Percentiles rank a stretch among this genome's conserved stretches.
phyloP scores from a whole-genome alignment of 2,113 vertebrate species.

The Hippolais icterina region DNA sequence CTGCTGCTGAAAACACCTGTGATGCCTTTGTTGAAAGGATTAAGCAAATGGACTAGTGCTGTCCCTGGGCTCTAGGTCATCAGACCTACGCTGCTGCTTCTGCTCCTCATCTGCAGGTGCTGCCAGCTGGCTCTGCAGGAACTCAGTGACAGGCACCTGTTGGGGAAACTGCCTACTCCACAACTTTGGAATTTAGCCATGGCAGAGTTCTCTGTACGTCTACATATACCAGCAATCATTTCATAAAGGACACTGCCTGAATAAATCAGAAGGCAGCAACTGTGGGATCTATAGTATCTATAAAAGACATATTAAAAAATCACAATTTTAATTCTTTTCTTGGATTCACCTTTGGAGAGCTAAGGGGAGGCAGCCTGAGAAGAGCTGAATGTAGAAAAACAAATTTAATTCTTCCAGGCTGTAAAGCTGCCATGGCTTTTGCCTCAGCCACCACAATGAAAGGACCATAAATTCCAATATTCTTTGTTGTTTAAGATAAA shows the following conservation, averaged over 20 bases:
- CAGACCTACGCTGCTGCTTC: not conserved
- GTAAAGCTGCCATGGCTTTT: not conserved
- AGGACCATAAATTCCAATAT: not conserved
- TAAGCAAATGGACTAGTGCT: not conserved
- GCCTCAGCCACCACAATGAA: not conserved
- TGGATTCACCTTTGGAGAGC: not conserved
- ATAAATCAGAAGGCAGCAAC: not conserved
- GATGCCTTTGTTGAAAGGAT: not conserved
- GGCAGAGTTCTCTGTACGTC: not conserved
- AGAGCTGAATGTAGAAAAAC: not conserved
- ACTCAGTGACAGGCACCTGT: accelerated
- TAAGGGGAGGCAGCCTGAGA: not conserved
- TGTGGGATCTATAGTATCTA: not conserved
- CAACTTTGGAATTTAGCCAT: not conserved
- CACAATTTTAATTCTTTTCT: conserved; percentile 43
- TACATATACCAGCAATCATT: not conserved
- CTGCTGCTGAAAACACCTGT: not conserved
- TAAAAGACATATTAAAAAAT: conserved; percentile 2
- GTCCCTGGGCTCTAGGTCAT: not conserved
- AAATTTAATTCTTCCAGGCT: not conserved
- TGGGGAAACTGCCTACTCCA: not conserved
- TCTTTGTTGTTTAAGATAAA: conserved; percentile 30
- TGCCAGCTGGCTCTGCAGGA: not conserved
- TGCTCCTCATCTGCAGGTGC: accelerated
- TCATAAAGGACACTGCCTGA: not conserved